Percentiles rank a stretch among this genome's conserved stretches.
These are phyloP conservation scores for Sphenodon punctatus DNA, from an alignment of 2,797 vertebrate species.

Conservation along the genomic window DNA sequence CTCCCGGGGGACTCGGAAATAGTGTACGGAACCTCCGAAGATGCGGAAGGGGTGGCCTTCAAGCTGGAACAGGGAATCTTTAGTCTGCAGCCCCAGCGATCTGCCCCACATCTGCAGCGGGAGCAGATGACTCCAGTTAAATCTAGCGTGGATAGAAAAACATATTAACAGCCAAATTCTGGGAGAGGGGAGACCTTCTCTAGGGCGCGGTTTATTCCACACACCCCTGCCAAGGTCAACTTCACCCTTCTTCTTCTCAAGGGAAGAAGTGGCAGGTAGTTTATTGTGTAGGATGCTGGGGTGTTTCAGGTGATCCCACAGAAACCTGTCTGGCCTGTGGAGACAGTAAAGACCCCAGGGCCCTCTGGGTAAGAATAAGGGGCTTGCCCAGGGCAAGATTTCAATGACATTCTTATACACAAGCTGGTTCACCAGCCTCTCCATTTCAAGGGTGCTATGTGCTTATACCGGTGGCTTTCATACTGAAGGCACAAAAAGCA, in stretches of 20 bases:
- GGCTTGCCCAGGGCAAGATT: neutral
- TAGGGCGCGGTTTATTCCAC: neutral
- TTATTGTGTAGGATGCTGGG: accelerated
- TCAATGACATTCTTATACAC: accelerated
- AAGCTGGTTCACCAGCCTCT: neutral
- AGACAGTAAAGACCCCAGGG: neutral
- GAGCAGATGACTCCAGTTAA: slow-evolving; percentile 65
- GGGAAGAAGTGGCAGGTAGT: neutral
- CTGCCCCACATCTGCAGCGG: slow-evolving; percentile 69
- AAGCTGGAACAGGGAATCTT: slow-evolving; percentile 82
- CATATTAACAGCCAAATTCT: accelerated
- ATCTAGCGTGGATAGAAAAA: slow-evolving; percentile 42
- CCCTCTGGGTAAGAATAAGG: neutral
- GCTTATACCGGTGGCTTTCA: too few relatives aligned
- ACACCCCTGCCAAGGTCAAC: neutral
- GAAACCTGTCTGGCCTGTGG: neutral
- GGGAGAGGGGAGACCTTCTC: neutral
- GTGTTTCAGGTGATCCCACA: neutral
- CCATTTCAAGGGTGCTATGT: accelerated
- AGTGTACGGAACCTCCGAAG: slow-evolving; percentile 89
- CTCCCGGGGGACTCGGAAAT: slow-evolving; percentile 88
- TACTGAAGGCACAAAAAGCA: too few relatives aligned
- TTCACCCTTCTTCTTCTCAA: neutral
- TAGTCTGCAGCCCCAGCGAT: slow-evolving; percentile 78
- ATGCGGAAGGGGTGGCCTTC: slow-evolving; percentile 84